Base-by-base conservation (phyloP, 2,797 vertebrate genomes). In the Poecilia velifera region DNA sequence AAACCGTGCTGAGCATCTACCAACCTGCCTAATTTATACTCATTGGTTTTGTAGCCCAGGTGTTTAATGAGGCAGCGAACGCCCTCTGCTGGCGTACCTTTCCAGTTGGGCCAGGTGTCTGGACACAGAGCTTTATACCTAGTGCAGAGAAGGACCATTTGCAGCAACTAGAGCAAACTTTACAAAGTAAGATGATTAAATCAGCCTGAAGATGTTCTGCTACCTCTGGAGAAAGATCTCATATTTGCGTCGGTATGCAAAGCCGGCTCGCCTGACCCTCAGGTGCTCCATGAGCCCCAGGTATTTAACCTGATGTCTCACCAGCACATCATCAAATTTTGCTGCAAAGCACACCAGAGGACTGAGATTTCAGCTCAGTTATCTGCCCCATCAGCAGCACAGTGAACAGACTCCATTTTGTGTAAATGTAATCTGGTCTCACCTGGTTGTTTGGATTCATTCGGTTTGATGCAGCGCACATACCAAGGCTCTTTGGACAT, bases 211-310 rank as follows among this genome's bases (percentile, higher is more conserved):
- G 59, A 34, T 70, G 55, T 14, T 77, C 0, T 7, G 14, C 9
- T 80, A 98, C 98, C 98, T 98, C 46, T 99, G 97, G 79, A 99
- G 91, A 90, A 99, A 99, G 74, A 97, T 93, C 57, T 99, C 96
- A 0, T 98, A 99, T 90, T 97, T 97, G 76, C 98, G 95, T 0
- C 98, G 95, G 89, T 99, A 99, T 0, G 98, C 98, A 0, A 99
- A 99, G 20, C 98, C 98, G 0, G 98, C 98, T 0, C 98, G 94
- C 7, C 97, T 95, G 88, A 99, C 98, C 76, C 97, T 92, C 80
- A 99, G 90, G 89, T 99, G 97, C 89, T 99, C 98, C 98, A 99
- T 99, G 89, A 99, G 94, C 0, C 98, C 98, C 90, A 99, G 92
- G 91, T 99, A 99, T 84, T 99, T 99, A 82, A 99, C 96, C 95